phyloP scores from a whole-genome alignment of 2,113 vertebrate genomes.

The Pogonocichla stellata region DNA sequence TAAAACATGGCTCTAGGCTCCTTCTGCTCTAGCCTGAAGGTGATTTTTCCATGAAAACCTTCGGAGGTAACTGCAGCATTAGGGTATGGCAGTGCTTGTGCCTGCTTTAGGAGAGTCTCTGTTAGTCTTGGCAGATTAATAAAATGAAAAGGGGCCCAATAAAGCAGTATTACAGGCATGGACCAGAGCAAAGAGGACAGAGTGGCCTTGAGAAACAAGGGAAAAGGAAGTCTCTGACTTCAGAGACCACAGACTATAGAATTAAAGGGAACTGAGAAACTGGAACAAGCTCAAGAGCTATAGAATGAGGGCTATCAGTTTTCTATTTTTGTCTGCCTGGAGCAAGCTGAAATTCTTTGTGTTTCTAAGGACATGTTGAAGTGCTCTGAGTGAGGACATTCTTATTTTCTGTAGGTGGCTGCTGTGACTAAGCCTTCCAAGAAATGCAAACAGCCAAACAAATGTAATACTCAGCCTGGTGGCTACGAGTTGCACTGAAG shows the following conservation, averaged over 20 bases:
- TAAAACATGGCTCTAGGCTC: neutral
- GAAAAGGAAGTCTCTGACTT: neutral
- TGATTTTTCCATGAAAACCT: neutral
- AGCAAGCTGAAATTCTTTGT: neutral
- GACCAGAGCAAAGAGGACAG: neutral
- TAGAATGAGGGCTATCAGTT: neutral
- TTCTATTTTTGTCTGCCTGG: neutral
- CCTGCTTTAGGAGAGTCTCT: neutral
- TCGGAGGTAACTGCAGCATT: rapidly evolving
- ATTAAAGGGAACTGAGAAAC: constrained; percentile 26
- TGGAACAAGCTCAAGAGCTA: neutral
- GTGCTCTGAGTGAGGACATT: neutral
- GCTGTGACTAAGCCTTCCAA: neutral
- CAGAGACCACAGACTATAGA: neutral
- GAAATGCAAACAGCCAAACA: neutral
- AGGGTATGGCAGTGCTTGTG: rapidly evolving
- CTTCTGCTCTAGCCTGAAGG: rapidly evolving
- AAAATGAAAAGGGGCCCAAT: neutral
- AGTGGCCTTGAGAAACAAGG: neutral
- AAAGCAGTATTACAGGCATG: neutral
- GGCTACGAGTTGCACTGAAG: neutral
- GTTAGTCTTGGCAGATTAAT: rapidly evolving
- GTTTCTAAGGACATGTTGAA: rapidly evolving
- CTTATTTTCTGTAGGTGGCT: neutral
- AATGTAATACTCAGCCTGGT: neutral